A percentile compares a stretch with the other conserved stretches of the same genome.
phyloP scores from a whole-genome alignment of 2,888 invertebrate genomes.

The Synanthedon andrenaeformis region DNA sequence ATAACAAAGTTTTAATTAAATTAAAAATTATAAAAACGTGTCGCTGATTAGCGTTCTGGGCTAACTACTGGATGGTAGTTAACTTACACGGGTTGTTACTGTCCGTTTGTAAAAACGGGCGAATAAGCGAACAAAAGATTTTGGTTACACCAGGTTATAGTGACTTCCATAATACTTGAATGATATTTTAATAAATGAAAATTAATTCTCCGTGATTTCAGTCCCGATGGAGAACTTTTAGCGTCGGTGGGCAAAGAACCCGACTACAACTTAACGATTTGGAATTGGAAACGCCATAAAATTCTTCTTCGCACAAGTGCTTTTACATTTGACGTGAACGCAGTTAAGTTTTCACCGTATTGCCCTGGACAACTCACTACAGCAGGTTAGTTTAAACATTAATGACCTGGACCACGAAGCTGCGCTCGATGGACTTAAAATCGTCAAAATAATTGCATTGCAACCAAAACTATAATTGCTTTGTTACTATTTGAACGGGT shows the following conservation, averaged over 20 bases:
- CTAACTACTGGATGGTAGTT: no score
- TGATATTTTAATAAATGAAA: no score
- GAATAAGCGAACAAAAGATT: no score
- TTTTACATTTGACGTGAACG: constrained; percentile 83
- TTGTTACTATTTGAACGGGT: no score
- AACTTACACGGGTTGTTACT: no score
- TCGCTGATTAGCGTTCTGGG: no score
- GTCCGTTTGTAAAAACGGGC: no score
- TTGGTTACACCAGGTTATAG: no score
- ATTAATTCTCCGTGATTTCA: constrained; percentile 29
- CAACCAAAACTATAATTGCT: not conserved
- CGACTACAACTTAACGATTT: constrained; percentile 88
- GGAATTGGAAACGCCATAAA: constrained; percentile 85
- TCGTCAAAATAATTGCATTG: not conserved
- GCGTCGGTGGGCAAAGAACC: constrained; percentile 88
- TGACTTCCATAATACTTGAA: no score
- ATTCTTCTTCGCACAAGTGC: constrained; percentile 85
- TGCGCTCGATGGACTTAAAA: no score
- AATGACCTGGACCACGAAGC: not conserved
- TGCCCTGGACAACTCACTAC: constrained; percentile 84
- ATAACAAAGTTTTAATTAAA: no score
- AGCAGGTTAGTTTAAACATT: constrained; percentile 64
- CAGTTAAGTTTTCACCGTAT: constrained; percentile 84
- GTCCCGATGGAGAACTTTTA: constrained; percentile 82
- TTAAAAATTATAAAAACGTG: no score